phyloP scores from a whole-genome alignment of 2,797 vertebrate genomes.

The Sebastes vulpes region DNA sequence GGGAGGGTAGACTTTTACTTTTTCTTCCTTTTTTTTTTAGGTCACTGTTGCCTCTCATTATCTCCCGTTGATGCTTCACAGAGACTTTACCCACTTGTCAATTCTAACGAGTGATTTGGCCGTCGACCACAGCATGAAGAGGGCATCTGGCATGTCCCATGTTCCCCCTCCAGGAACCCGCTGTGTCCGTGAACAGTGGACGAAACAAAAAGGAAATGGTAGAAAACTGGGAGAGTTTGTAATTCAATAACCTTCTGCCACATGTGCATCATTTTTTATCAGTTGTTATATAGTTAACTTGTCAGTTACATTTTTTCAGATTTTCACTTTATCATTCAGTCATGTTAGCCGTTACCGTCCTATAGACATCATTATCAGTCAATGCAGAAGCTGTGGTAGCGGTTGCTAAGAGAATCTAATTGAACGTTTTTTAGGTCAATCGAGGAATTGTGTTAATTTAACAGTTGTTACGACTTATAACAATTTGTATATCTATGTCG shows the following conservation, averaged over 20 bases:
- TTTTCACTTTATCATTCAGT: background rate
- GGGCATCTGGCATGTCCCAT: conserved; percentile 34
- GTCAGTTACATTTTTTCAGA: background rate
- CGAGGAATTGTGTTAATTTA: background rate
- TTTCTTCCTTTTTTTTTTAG: background rate
- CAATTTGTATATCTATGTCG: background rate
- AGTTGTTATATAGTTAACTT: background rate
- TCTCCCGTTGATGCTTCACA: conserved; percentile 56
- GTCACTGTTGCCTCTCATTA: conserved; percentile 49
- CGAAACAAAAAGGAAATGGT: background rate
- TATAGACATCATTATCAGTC: background rate
- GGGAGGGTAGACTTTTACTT: conserved; percentile 4
- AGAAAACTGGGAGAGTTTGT: background rate
- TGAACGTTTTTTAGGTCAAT: background rate
- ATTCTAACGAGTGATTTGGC: conserved; percentile 15
- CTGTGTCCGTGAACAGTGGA: background rate
- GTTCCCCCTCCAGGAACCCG: conserved; percentile 6
- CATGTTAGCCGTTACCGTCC: background rate
- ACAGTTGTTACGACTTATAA: background rate
- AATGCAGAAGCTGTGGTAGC: background rate
- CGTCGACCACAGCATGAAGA: conserved; percentile 5
- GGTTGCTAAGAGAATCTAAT: background rate
- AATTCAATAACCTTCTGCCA: background rate
- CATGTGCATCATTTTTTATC: background rate
- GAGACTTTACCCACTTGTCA: conserved; percentile 63